phyloP scores from a whole-genome alignment of 2,797 vertebrate genomes.

The Percopsis omiscomaycus region DNA sequence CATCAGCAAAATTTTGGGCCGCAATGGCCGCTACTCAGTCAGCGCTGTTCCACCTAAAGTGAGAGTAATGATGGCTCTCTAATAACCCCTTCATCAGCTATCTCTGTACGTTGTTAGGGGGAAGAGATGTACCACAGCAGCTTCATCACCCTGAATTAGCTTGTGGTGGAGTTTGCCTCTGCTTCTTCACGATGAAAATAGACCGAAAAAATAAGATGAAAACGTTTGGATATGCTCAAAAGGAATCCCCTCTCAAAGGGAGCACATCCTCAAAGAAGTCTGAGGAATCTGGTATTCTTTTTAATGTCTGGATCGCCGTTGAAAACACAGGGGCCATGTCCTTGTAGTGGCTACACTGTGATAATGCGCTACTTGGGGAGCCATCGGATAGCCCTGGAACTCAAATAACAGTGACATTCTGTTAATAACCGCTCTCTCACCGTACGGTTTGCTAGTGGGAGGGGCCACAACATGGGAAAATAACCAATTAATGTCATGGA shows the following conservation, averaged over 20 bases:
- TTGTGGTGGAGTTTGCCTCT: conserved; percentile 64
- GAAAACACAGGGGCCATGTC: conserved; percentile 74
- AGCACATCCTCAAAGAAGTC: conserved; percentile 81
- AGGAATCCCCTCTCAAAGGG: conserved; percentile 80
- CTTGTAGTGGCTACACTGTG: conserved; percentile 65
- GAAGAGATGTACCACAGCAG: conserved; percentile 54
- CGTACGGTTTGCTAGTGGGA: conserved; percentile 26
- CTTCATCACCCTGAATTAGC: conserved; percentile 67
- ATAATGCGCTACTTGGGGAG: conserved; percentile 75
- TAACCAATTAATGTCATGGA: background rate
- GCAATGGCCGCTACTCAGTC: conserved; percentile 62
- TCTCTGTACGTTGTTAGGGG: conserved; percentile 64
- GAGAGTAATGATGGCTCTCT: conserved; percentile 69
- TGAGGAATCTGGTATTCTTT: conserved; percentile 79
- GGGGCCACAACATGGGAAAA: conserved; percentile 9
- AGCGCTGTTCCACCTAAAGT: conserved; percentile 69
- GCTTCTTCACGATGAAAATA: conserved; percentile 67
- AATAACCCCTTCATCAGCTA: conserved; percentile 70
- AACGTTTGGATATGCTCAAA: conserved; percentile 82
- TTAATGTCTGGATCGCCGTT: conserved; percentile 80
- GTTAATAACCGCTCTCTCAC: conserved; percentile 31
- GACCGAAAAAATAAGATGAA: conserved; percentile 70
- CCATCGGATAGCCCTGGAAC: conserved; percentile 64
- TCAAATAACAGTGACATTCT: conserved; percentile 63
- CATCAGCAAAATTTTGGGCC: conserved; percentile 64